Evolutionary conservation across 2,888 invertebrate species (phyloP).

Genomic region (Linnaemya vulpina): DNA sequence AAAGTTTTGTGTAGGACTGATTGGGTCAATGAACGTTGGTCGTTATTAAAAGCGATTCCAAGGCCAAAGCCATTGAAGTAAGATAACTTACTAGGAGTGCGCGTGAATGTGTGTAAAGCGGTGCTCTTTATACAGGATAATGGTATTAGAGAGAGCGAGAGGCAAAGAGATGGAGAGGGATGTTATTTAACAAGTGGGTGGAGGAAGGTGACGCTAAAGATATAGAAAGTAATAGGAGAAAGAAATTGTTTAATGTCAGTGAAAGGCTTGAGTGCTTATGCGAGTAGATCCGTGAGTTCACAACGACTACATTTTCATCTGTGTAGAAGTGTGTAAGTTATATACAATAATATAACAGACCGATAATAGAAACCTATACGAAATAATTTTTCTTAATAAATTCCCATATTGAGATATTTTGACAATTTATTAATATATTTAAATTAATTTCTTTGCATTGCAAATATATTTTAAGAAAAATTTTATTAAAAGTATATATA

Average conservation of each 20-base stretch:
- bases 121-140: conserved; percentile 27
- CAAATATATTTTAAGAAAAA: no score
- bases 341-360: no score
- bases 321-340: no score
- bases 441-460: no score
- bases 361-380: no score
- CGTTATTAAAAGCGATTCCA: conserved; percentile 76
- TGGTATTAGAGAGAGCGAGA: background rate
- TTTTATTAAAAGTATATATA: no score
- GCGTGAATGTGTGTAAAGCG: background rate
- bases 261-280: background rate
- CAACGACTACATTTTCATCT: no score
- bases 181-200: conserved; percentile 13
- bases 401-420: no score
- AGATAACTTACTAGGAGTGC: background rate
- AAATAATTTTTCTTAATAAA: no score
- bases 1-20: conserved; percentile 16
- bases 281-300: no score
- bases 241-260: background rate
- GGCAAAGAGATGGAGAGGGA: no score
- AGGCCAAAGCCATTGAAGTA: conserved; percentile 79
- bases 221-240: background rate
- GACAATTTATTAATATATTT: no score
- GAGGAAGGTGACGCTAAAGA: conserved; percentile 22
- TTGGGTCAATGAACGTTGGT: conserved; percentile 73